A percentile compares a stretch with the other conserved stretches of the same genome.
These are phyloP conservation scores for Atractosteus spatula DNA, from an alignment of 2,113 vertebrate species.

Conservation along the genomic window DNA sequence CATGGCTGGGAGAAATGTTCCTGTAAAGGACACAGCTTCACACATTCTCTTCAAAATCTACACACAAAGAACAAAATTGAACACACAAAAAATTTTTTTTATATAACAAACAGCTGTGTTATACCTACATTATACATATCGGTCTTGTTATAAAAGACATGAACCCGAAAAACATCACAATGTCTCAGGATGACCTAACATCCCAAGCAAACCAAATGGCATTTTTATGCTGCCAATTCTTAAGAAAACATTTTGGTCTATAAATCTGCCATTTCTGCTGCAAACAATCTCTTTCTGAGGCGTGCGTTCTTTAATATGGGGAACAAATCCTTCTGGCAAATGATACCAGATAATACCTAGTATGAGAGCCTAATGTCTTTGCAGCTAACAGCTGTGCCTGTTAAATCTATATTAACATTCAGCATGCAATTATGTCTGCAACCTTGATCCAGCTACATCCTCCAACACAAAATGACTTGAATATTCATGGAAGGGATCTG, in stretches of 20 bases:
- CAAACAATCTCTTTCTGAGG: conserved; percentile 61
- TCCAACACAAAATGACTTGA: conserved; percentile 51
- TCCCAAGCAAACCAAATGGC: too few relatives aligned
- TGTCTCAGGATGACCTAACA: too few relatives aligned
- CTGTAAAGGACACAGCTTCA: not conserved
- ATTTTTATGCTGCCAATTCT: too few relatives aligned
- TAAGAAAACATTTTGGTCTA: too few relatives aligned
- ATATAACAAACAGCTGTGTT: too few relatives aligned
- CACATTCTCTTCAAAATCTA: not conserved
- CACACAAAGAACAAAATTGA: not conserved
- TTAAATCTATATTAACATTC: conserved; percentile 23
- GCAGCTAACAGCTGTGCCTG: conserved; percentile 46
- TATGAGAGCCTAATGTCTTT: conserved; percentile 61
- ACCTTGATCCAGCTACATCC: conserved; percentile 57
- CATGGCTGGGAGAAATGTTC: not conserved
- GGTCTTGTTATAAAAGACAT: too few relatives aligned
- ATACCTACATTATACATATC: too few relatives aligned
- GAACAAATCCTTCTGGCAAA: conserved; percentile 67
- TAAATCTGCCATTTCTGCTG: conserved; percentile 23
- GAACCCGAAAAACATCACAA: too few relatives aligned
- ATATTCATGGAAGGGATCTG: conserved; percentile 57
- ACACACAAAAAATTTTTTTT: not conserved
- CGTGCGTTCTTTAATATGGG: conserved; percentile 52
- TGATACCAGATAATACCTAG: conserved; percentile 59
- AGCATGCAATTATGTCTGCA: conserved; percentile 29